Base-by-base conservation (phyloP, 1,140 invertebrate species). In the Leptoteleia sp. region DNA sequence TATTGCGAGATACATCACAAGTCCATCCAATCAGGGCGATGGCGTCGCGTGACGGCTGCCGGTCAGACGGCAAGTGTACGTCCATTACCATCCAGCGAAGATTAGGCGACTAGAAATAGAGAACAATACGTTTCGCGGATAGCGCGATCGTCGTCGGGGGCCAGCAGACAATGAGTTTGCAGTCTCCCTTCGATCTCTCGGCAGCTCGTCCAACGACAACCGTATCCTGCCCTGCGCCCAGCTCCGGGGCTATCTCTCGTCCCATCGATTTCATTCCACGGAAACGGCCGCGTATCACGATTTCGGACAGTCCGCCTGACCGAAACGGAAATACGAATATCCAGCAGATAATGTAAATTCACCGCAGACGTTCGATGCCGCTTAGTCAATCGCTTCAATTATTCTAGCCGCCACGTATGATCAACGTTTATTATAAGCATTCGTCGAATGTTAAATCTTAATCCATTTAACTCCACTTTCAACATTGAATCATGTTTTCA, bases 221-320 rank as follows among this genome's bases (percentile, higher is more conserved):
- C 80, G 59, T 65, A 82, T 84, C 84, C 84, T 84, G 82, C 79
- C 79, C 79, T 27, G 77, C 80, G 33, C 17, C 65, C 48, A 70
- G 55, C 83, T 78, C 79, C 76, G 48, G 73, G 81, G 75, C 77
- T 85, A 85, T 85, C 84, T 77, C 48, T 17, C 54, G 54, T 62
- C 68, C 68, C 57, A 71, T 71, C 85, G 81, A 59, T 70, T 81
- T 82, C 82, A 61, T 50, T 73, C 79, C 61, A 37, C 75, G 80
- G 75, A 81, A 83, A 77, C 75, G 59, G 52, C 19, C 52, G 65
- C 57, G 57, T 73, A 79, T 79, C 73, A 52, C 72, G 76, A 81
- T 79, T 76, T 79, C 79, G 64, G 45, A 73, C 70, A 54, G 55
- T 43, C 48, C 50, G 42, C 22, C 59, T 45, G 59, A 42, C 68